Percentiles rank a stretch among this genome's conserved stretches.
Conservation (phyloP, 1,140 invertebrate species). For the Proales similis region DNA sequence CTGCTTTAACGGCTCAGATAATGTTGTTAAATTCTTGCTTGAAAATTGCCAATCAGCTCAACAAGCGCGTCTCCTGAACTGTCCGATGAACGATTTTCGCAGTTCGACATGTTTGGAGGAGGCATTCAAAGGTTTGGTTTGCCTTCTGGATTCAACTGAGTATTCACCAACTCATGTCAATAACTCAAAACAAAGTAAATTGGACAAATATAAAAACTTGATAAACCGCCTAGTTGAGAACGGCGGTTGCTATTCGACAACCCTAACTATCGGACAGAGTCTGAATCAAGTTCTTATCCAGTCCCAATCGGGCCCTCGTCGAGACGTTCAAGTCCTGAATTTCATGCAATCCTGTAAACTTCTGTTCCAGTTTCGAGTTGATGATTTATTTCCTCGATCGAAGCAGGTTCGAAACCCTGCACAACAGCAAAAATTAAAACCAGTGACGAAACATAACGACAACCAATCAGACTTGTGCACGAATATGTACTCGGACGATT, state of each 20-base stretch:
- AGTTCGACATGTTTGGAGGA: constrained; percentile 11
- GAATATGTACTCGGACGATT: no score
- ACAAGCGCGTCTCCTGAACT: neutral
- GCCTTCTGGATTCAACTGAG: neutral
- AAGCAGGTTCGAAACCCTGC: neutral
- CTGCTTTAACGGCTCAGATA: constrained; percentile 1
- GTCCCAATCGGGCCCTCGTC: neutral
- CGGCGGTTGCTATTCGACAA: constrained; percentile 11
- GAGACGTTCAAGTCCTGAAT: constrained; percentile 2
- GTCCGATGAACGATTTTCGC: constrained; percentile 3
- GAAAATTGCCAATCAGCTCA: neutral
- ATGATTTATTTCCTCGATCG: neutral
- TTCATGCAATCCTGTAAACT: constrained; percentile 30
- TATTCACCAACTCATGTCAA: neutral
- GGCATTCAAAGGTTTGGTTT: constrained; percentile 25
- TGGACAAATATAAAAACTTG: constrained; percentile 11
- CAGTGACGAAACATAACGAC: no score
- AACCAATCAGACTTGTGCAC: no score
- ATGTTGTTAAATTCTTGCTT: neutral
- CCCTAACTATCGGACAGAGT: neutral
- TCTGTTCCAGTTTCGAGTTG: constrained; percentile 13
- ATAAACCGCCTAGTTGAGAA: constrained; percentile 28
- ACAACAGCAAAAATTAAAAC: neutral
- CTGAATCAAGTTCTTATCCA: neutral
- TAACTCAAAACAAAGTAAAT: neutral